Percentiles rank a stretch among this genome's conserved stretches.
These are phyloP conservation scores for Pollicipes pollicipes DNA, from an alignment of 1,140 invertebrate species.

Conservation along the genomic window DNA sequence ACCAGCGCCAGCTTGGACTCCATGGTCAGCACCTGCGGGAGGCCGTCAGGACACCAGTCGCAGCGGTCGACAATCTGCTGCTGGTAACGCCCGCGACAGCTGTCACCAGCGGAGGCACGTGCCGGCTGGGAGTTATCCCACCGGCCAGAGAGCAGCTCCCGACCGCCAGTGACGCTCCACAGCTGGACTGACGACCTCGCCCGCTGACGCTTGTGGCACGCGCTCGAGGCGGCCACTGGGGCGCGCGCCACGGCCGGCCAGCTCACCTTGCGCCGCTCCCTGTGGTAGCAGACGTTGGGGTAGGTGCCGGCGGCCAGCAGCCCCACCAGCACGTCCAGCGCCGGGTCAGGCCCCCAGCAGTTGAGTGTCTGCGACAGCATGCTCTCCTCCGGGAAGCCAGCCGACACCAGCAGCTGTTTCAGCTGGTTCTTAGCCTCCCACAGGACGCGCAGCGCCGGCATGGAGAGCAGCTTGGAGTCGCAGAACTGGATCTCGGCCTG, in stretches of 20 bases:
- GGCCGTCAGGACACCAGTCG: too few species aligned
- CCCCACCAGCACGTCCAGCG: constrained; percentile 66
- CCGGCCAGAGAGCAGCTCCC: too few species aligned
- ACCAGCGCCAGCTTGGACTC: constrained; percentile 86
- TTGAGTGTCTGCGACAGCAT: constrained; percentile 39
- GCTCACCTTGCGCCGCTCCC: constrained; percentile 70
- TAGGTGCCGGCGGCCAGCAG: constrained; percentile 79
- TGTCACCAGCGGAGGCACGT: too few species aligned
- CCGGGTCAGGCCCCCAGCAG: constrained; percentile 47
- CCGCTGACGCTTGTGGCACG: too few species aligned
- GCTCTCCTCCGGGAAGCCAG: constrained; percentile 78
- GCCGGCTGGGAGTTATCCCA: too few species aligned
- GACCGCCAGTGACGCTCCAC: too few species aligned
- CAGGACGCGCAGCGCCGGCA: constrained; percentile 72
- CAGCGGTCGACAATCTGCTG: constrained; percentile 15
- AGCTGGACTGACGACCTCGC: too few species aligned
- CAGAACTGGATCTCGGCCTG: constrained; percentile 66
- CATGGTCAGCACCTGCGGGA: constrained; percentile 77
- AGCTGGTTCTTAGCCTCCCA: constrained; percentile 86
- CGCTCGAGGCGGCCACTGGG: too few species aligned
- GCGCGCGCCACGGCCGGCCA: too few species aligned
- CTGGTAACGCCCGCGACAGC: too few species aligned
- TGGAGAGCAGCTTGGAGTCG: constrained; percentile 70
- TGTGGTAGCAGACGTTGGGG: constrained; percentile 90
- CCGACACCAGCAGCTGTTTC: constrained; percentile 54